A percentile compares a stretch with the other conserved stretches of the same genome.
phyloP scores from a whole-genome alignment of 2,113 vertebrate genomes.

The Pardalotus punctatus region DNA sequence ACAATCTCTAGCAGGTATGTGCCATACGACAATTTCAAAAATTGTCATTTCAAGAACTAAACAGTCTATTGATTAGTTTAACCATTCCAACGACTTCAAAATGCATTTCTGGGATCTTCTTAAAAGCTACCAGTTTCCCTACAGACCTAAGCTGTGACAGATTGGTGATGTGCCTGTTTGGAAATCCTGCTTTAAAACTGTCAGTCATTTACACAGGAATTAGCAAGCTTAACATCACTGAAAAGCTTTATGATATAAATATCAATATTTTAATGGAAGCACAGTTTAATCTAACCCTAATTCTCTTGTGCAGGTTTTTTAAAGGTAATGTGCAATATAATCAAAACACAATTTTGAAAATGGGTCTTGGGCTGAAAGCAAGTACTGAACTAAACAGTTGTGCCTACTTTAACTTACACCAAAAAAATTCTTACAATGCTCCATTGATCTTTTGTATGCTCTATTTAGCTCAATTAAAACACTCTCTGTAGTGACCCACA shows the following conservation, averaged over 20 bases:
- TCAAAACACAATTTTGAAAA: slow-evolving; percentile 15
- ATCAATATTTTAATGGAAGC: not conserved
- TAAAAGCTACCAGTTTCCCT: not conserved
- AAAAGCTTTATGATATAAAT: not conserved
- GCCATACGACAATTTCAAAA: not conserved
- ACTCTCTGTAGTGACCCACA: slow-evolving; percentile 59
- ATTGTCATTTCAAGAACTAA: not conserved
- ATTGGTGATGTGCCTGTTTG: not conserved
- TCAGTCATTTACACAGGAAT: not conserved
- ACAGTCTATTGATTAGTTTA: not conserved
- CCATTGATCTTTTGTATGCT: slow-evolving; percentile 69
- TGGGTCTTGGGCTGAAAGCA: not conserved
- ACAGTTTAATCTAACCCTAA: not conserved
- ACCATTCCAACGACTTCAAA: not conserved
- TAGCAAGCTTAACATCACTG: not conserved
- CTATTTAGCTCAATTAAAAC: slow-evolving; percentile 75
- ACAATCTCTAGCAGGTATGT: not conserved
- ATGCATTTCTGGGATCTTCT: not conserved
- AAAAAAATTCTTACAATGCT: slow-evolving; percentile 51
- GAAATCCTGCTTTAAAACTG: slow-evolving; percentile 23
- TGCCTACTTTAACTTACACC: slow-evolving; percentile 18
- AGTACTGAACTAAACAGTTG: slow-evolving; percentile 26
- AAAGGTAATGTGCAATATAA: not conserved
- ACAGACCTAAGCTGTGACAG: not conserved
- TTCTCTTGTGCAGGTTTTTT: not conserved